Conservation (phyloP, 2,113 vertebrate genomes). For the Chunga burmeisteri region DNA sequence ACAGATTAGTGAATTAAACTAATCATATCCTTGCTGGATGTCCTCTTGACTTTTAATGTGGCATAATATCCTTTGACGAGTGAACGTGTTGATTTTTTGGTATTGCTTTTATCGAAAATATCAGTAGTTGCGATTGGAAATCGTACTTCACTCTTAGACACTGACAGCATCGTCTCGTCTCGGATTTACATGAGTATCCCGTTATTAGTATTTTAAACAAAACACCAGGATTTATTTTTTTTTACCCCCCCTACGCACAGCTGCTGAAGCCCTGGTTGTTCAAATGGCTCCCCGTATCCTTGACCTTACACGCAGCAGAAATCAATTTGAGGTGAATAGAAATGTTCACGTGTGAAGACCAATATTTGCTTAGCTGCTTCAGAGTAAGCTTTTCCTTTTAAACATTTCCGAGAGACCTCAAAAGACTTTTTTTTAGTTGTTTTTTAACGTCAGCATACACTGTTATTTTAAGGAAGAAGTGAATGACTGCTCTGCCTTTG, state of each 20-base stretch:
- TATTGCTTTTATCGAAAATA: not conserved
- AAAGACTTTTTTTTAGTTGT: not conserved
- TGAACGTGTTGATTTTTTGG: not conserved
- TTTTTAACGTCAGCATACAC: not conserved
- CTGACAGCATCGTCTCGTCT: rapidly evolving
- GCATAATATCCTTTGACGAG: not conserved
- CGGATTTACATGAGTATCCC: rapidly evolving
- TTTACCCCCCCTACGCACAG: rapidly evolving
- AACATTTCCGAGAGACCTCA: not conserved
- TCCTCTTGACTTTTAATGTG: not conserved
- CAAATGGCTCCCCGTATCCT: too few species aligned
- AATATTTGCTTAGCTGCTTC: not conserved
- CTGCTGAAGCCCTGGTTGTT: not conserved
- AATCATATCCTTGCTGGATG: not conserved
- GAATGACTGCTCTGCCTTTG: not conserved
- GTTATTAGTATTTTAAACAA: not conserved
- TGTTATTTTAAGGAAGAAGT: not conserved
- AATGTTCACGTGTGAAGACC: not conserved
- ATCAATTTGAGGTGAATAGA: not conserved
- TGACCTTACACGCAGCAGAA: not conserved
- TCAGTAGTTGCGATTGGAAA: rapidly evolving
- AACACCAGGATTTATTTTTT: not conserved
- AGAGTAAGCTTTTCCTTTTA: not conserved
- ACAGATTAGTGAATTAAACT: not conserved
- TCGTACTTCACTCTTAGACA: not conserved